Percentiles rank a stretch among this genome's conserved stretches.
Conservation (phyloP, 2,113 vertebrate genomes). For the Chascanopsetta lugubris region DNA sequence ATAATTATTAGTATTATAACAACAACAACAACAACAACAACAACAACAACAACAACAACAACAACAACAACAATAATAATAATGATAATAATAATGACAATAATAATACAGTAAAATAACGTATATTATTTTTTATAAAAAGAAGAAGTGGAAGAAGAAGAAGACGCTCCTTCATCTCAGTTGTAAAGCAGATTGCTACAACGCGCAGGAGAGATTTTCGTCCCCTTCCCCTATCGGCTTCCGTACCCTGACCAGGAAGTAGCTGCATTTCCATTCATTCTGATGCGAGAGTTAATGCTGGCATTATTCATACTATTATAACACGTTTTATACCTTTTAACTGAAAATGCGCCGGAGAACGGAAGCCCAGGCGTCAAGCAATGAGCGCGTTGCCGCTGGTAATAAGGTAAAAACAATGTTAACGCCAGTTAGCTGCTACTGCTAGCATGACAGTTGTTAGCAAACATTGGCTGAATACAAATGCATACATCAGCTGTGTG, state of each 20-base stretch:
- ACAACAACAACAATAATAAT: no score
- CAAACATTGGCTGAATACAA: no score
- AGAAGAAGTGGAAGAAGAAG: neutral
- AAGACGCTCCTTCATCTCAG: neutral
- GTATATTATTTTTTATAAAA: no score
- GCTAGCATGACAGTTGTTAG: neutral
- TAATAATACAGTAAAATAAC: no score
- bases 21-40: no score
- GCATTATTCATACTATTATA: neutral
- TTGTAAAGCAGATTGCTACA: neutral
- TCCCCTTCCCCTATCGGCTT: constrained; percentile 26
- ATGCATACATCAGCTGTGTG: no score
- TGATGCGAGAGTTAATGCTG: neutral
- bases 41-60: no score
- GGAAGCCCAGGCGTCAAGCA: constrained; percentile 53
- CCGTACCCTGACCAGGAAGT: constrained; percentile 53
- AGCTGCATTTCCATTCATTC: constrained; percentile 33
- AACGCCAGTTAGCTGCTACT: neutral
- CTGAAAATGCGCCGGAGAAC: constrained; percentile 72
- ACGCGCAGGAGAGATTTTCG: constrained; percentile 8
- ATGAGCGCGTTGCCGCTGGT: constrained; percentile 32
- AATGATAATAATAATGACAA: no score
- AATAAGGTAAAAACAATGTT: constrained; percentile 63
- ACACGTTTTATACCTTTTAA: no score
- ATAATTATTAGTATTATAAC: neutral